Conservation (phyloP, 2,113 vertebrate genomes). For the Percina caprodes region DNA sequence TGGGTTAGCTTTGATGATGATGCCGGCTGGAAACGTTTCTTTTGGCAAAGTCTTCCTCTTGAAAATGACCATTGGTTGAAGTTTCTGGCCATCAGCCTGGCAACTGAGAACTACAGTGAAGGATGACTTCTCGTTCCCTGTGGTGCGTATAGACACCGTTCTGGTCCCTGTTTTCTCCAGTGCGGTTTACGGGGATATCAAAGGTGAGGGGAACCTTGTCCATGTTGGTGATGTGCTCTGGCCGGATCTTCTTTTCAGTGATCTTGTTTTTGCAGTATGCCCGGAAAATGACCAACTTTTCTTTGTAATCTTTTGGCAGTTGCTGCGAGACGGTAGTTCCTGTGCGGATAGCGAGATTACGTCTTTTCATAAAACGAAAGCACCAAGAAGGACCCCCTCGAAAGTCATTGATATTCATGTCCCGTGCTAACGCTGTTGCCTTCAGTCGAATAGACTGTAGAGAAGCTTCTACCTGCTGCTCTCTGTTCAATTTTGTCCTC, state of each 20-base stretch:
- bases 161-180: constrained; percentile 27
- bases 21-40: neutral
- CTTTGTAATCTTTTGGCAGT: constrained; percentile 29
- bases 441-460: constrained; percentile 32
- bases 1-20: neutral
- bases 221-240: too few species aligned
- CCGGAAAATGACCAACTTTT: neutral
- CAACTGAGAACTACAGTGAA: constrained; percentile 44
- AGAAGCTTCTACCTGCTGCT: constrained; percentile 24
- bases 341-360: constrained; percentile 36
- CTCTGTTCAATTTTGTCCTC: constrained; percentile 46
- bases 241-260: constrained; percentile 39
- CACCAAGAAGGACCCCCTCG: constrained; percentile 43
- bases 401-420: constrained; percentile 35
- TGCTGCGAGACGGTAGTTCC: constrained; percentile 24
- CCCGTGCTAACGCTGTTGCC: too few species aligned
- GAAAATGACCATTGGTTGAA: constrained; percentile 24
- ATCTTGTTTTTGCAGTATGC: constrained; percentile 17
- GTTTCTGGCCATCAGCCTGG: constrained; percentile 28
- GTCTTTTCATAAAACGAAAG: constrained; percentile 53
- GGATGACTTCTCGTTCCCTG: constrained; percentile 37
- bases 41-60: constrained; percentile 21
- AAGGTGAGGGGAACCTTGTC: constrained; percentile 22
- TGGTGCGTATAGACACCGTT: constrained; percentile 26
- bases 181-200: constrained; percentile 25